Percentiles rank a stretch among this genome's conserved stretches.
Evolutionary conservation across 2,888 invertebrate genomes (phyloP).

Genomic region (Hirtodrosophila trivittata): DNA sequence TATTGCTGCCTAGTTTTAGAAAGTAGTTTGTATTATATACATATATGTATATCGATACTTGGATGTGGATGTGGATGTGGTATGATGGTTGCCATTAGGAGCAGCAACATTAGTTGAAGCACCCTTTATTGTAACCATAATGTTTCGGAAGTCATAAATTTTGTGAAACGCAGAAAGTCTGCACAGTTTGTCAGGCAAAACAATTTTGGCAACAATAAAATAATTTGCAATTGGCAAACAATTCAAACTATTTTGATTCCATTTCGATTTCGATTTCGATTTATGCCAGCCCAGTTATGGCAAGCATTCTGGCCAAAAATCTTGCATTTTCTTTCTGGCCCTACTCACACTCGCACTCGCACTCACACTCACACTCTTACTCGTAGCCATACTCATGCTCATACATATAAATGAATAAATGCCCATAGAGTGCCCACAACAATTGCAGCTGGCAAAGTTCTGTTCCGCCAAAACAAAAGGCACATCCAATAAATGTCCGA

Average conservation of each 20-base stretch:
- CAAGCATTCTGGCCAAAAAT: constrained; percentile 31
- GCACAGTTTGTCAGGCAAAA: constrained; percentile 53
- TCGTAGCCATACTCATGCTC: not conserved
- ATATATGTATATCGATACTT: not conserved
- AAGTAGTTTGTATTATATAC: constrained; percentile 69
- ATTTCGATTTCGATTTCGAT: constrained; percentile 44
- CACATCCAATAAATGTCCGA: constrained; percentile 48
- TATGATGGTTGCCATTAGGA: no score
- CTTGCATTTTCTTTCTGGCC: not conserved
- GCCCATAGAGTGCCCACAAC: constrained; percentile 74
- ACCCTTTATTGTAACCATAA: constrained; percentile 4
- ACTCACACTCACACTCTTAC: not conserved
- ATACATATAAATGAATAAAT: constrained; percentile 49
- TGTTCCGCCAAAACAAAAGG: constrained; percentile 49
- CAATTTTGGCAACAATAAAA: constrained; percentile 74
- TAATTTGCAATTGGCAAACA: constrained; percentile 76
- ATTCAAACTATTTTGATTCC: constrained; percentile 63
- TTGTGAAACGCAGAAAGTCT: constrained; percentile 47
- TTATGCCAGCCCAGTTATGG: constrained; percentile 40
- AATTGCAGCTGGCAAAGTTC: constrained; percentile 45
- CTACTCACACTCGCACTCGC: no score
- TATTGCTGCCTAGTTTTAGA: constrained; percentile 61
- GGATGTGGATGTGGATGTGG: not conserved
- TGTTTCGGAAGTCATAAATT: constrained; percentile 72
- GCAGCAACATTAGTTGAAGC: no score